Evolutionary conservation across 2,797 vertebrate genomes (phyloP), one percentile per base, ranked within the genome.

Genomic region (Cephalopachus bancanus): DNA sequence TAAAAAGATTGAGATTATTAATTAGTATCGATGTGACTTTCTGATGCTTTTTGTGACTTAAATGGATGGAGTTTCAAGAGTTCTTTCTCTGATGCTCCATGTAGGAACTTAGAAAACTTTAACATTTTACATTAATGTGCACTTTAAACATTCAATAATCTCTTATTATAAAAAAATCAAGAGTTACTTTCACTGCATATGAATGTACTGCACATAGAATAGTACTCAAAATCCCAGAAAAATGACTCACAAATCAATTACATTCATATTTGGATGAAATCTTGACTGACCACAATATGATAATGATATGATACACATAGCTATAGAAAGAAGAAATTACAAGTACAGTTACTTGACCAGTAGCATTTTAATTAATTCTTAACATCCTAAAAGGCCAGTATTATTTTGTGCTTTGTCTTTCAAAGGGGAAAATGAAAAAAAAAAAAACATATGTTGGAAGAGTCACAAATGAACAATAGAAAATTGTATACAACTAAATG

Each of bases 61-160:
- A 75, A n/a, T 79, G 49, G 44, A 37, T 86, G 37, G 10, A 81
- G 28, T 10, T 71, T 65, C 11, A 72, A 75, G 30, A 81, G 12
- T 28, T 89, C 14, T 89, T 24, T 78, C 17, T 79, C 8, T 85
- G 83, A 24, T 81, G 49, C 16, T 89, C 57, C 51, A 49, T 62
- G 10, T 24, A 49, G 14, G 72, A 75, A 83, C 49, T n/a, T 53
- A 28, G 15, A 75, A 91, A n/a, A 90, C 62, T 64, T 90, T 37
- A 86, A 33, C 0, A 44, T 86, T 80, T 96, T 64, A 74, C 10
- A 51, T 83, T 71, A 57, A 67, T 37, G 3, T 79, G 11, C 10
- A 59, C 26, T 59, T 83, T 16, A 93, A 78, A 79, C 4, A 91
- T 37, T 96, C 64, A 94, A 30, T 78, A 85, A 33, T 33, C 7